Evolutionary conservation across 2,888 invertebrate genomes (phyloP).

Genomic region (Caenorhabditis plicata): DNA sequence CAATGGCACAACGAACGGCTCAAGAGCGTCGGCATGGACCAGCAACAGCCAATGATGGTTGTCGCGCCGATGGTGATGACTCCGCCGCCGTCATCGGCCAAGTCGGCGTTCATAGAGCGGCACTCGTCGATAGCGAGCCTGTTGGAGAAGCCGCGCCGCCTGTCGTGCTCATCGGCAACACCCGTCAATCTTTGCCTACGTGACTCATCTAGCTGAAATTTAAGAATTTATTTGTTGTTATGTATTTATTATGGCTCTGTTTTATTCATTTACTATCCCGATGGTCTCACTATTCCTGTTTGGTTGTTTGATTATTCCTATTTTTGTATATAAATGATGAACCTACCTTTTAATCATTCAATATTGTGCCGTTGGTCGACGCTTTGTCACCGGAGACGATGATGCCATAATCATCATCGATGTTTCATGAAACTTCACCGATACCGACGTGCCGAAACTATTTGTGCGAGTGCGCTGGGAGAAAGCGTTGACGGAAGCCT

Average conservation of each 20-base stretch:
- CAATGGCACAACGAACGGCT: conserved; percentile 40
- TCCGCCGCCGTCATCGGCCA: conserved; percentile 4
- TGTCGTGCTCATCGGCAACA: conserved; percentile 1
- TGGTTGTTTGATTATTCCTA: too few relatives aligned
- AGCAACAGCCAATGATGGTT: conserved; percentile 6
- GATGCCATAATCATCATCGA: too few relatives aligned
- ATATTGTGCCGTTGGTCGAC: too few relatives aligned
- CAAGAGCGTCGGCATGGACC: conserved; percentile 2
- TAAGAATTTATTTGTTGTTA: too few relatives aligned
- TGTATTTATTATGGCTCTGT: too few relatives aligned
- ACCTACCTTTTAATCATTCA: too few relatives aligned
- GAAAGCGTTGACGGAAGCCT: conserved; percentile 23
- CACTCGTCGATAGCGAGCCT: conserved; percentile 32
- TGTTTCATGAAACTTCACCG: too few relatives aligned
- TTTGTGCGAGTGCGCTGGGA: conserved; percentile 19
- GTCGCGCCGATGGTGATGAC: neutral
- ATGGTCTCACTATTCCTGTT: too few relatives aligned
- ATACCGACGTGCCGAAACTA: conserved; percentile 20
- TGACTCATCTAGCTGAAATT: too few relatives aligned
- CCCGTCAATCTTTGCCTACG: neutral
- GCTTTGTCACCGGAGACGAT: too few relatives aligned
- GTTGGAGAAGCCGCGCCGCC: conserved; percentile 20
- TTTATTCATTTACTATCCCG: too few relatives aligned
- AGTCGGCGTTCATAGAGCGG: conserved; percentile 14
- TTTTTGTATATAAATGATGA: too few relatives aligned